Evolutionary conservation across 2,797 vertebrate species (phyloP).

Genomic region (Erethizon dorsatum): DNA sequence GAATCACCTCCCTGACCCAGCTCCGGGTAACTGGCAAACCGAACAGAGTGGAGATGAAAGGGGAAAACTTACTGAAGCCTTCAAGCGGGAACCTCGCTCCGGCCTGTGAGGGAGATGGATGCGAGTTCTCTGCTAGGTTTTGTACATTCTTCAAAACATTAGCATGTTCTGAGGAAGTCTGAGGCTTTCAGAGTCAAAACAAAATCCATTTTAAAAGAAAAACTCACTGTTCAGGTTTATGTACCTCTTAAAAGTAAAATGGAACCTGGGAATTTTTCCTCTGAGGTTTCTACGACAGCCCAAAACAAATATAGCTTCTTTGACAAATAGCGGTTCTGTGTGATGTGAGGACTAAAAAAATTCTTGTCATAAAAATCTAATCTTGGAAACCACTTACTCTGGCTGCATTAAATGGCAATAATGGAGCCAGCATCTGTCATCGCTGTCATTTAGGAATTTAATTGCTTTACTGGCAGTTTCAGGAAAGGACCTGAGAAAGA

Average conservation of each 20-base stretch:
- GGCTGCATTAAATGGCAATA: slow-evolving; percentile 66
- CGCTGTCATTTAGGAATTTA: slow-evolving; percentile 54
- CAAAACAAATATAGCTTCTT: slow-evolving; percentile 69
- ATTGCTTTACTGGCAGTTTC: slow-evolving; percentile 47
- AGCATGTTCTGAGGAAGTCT: not conserved
- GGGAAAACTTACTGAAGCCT: not conserved
- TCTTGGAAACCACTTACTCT: slow-evolving; percentile 68
- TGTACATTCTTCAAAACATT: slow-evolving; percentile 20
- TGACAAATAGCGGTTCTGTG: slow-evolving; percentile 68
- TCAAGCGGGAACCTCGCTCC: not conserved
- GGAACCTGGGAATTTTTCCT: slow-evolving; percentile 39
- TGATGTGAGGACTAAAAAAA: slow-evolving; percentile 46
- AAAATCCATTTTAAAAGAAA: slow-evolving; percentile 51
- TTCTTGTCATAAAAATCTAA: slow-evolving; percentile 76
- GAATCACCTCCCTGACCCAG: not conserved
- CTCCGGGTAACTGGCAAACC: not conserved
- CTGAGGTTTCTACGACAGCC: slow-evolving; percentile 55
- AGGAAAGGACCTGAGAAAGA: not conserved
- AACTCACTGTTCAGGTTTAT: slow-evolving; percentile 13
- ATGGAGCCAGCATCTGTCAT: slow-evolving; percentile 52
- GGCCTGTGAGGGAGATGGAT: not conserved
- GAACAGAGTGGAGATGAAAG: not conserved
- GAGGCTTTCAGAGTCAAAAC: slow-evolving; percentile 41
- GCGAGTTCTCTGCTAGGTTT: not conserved
- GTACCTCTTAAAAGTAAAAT: slow-evolving; percentile 49